Conservation (phyloP, 2,888 invertebrate genomes). For the Crocallis elinguaria region DNA sequence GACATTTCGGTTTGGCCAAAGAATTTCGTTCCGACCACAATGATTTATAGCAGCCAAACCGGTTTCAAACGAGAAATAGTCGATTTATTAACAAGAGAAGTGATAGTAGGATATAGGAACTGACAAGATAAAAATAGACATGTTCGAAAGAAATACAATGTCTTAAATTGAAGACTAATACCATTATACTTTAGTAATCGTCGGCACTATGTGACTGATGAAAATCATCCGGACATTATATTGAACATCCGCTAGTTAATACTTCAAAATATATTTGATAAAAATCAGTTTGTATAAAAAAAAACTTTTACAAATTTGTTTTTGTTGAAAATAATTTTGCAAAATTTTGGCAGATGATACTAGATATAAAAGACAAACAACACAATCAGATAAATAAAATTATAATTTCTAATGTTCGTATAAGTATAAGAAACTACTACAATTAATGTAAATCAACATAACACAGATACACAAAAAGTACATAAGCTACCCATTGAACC, state of each 20-base stretch:
- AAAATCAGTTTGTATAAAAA: no score
- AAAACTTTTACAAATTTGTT: no score
- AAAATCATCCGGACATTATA: no score
- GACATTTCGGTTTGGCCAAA: constrained; percentile 56
- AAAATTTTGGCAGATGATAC: no score
- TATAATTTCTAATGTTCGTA: neutral
- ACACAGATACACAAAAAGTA: constrained; percentile 3
- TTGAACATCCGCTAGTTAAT: no score
- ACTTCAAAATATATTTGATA: no score
- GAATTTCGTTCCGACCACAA: constrained; percentile 38
- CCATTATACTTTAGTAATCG: no score
- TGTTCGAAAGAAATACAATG: neutral
- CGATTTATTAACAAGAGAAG: constrained; percentile 29
- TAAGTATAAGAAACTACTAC: neutral
- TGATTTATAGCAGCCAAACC: constrained; percentile 44
- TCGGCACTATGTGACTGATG: no score
- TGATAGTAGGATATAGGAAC: constrained; percentile 31
- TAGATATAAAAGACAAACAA: neutral
- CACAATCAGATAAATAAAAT: neutral
- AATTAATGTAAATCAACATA: neutral
- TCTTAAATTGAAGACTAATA: neutral
- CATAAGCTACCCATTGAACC: constrained; percentile 20
- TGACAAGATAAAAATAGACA: constrained; percentile 8
- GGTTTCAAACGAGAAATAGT: constrained; percentile 33
- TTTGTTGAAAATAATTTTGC: no score